Evolutionary conservation across 2,113 vertebrate species (phyloP).

Genomic region (Azemiops feae): DNA sequence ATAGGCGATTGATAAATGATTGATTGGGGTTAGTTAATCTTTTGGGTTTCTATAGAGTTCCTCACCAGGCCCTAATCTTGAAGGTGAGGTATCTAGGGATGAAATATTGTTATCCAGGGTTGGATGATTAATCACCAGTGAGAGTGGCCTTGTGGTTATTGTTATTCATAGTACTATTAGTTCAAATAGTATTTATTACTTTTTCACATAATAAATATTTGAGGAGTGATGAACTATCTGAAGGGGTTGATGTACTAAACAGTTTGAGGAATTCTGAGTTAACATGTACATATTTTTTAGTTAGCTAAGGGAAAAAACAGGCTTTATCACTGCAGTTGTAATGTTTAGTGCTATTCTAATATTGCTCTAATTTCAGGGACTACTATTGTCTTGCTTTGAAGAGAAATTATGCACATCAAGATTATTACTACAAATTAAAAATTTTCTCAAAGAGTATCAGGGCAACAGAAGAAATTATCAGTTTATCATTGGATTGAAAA

Average conservation of each 20-base stretch:
- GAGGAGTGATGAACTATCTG: background rate
- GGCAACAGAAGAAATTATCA: background rate
- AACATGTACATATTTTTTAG: background rate
- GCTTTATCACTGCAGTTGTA: background rate
- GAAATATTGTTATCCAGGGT: background rate
- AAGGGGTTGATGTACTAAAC: background rate
- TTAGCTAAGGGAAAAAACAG: background rate
- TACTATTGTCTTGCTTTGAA: accelerated
- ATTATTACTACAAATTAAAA: background rate
- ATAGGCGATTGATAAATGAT: background rate
- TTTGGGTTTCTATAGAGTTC: background rate
- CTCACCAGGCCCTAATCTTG: background rate
- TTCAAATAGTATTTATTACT: background rate
- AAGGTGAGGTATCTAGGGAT: background rate
- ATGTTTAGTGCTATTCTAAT: background rate
- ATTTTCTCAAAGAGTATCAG: background rate
- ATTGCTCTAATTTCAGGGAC: background rate
- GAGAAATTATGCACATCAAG: background rate
- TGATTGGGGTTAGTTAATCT: background rate
- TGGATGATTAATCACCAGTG: background rate
- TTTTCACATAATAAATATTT: background rate
- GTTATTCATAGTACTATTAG: background rate
- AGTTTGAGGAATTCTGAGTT: background rate
- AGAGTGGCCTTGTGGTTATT: background rate
- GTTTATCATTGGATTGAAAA: background rate